Conservation (phyloP, 2,113 vertebrate species). For the Lamprologus sp. region DNA sequence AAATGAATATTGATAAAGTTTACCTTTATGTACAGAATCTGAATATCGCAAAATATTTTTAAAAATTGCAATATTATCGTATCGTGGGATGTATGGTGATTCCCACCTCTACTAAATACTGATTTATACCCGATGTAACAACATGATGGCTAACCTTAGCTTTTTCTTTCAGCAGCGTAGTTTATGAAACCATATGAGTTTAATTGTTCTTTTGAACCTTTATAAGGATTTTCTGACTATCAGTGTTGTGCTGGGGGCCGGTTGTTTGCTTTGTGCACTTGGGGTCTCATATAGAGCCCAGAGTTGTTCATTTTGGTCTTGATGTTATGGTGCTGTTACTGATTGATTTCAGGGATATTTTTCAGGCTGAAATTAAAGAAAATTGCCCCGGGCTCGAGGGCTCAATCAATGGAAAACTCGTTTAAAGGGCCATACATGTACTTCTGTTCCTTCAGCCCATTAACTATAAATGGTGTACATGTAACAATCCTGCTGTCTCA, state of each 20-base stretch:
- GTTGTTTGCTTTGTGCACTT: neutral
- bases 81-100: too few species aligned
- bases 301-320: neutral
- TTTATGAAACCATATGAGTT: neutral
- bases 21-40: too few species aligned
- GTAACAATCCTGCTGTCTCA: neutral
- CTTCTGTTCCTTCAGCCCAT: neutral
- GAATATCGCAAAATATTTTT: accelerated
- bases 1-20: too few species aligned
- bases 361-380: neutral
- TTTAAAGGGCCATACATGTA: neutral
- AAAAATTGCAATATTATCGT: too few species aligned
- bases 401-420: neutral
- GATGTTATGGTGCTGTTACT: neutral
- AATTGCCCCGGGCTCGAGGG: accelerated
- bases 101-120: neutral
- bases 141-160: accelerated
- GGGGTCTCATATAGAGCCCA: accelerated
- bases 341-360: neutral
- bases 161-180: accelerated
- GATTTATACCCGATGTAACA: neutral
- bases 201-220: neutral
- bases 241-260: neutral
- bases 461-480: neutral
- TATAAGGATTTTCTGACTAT: neutral